These are phyloP conservation scores for Ecdyonurus torrentis DNA, from an alignment of 2,888 invertebrate species.

Conservation along the genomic window DNA sequence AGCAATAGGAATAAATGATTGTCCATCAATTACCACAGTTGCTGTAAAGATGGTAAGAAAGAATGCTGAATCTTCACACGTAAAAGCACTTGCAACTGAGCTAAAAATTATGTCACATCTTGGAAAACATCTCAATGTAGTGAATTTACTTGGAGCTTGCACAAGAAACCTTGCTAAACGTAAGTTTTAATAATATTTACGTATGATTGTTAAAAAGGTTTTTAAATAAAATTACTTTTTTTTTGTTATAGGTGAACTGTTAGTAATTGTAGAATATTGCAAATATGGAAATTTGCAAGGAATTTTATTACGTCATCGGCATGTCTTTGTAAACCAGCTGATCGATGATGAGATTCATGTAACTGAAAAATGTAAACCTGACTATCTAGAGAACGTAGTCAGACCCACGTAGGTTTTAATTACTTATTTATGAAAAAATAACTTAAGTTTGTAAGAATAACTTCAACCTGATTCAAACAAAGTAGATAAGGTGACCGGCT, in stretches of 20 bases:
- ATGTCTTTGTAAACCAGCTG: slow-evolving; percentile 1
- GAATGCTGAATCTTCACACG: slow-evolving; percentile 28
- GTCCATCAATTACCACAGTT: slow-evolving; percentile 25
- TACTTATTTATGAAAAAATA: too few species aligned
- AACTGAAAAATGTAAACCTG: too few species aligned
- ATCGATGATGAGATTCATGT: too few species aligned
- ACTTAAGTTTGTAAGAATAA: too few species aligned
- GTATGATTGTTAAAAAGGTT: neutral
- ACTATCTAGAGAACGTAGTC: too few species aligned
- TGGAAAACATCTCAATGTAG: slow-evolving; percentile 33
- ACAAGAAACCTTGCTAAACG: slow-evolving; percentile 30
- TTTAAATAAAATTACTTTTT: neutral
- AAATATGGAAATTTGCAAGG: slow-evolving; percentile 7
- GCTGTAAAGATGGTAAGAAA: slow-evolving; percentile 35
- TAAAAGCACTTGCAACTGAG: slow-evolving; percentile 32
- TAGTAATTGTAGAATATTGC: neutral
- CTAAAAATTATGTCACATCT: slow-evolving; percentile 35
- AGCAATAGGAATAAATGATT: slow-evolving; percentile 63
- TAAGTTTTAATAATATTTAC: slow-evolving; percentile 15
- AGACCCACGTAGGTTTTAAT: too few species aligned
- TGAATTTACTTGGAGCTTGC: slow-evolving; percentile 34
- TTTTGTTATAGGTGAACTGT: neutral
- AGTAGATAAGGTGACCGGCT: too few species aligned
- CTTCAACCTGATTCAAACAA: too few species aligned
- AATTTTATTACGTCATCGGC: slow-evolving; percentile 2